phyloP scores from a whole-genome alignment of 1,140 invertebrate genomes.

The Ephestia elutella region DNA sequence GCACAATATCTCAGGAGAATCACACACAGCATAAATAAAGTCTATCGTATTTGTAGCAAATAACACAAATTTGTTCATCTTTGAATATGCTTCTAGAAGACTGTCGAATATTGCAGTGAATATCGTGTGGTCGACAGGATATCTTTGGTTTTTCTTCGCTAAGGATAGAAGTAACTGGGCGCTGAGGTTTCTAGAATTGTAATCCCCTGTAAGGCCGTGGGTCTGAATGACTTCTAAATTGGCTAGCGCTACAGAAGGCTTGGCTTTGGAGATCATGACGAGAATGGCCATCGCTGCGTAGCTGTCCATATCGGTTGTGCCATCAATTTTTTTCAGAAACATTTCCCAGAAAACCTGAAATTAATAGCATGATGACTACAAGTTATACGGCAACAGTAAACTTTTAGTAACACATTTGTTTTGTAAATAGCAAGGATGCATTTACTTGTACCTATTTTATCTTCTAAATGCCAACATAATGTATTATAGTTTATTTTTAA shows the following conservation, averaged over 20 bases:
- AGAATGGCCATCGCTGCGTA: conserved; percentile 82
- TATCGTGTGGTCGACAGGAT: conserved; percentile 52
- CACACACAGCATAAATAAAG: conserved; percentile 61
- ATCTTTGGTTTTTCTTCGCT: conserved; percentile 54
- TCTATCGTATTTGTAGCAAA: conserved; percentile 60
- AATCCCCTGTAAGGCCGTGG: conserved; percentile 65
- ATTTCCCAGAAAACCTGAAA: conserved; percentile 86
- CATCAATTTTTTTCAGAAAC: conserved; percentile 84
- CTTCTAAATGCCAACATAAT: no score
- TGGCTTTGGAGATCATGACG: conserved; percentile 79
- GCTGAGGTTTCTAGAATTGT: conserved; percentile 53
- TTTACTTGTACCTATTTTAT: no score
- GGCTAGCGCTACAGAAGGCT: conserved; percentile 72
- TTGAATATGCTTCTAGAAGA: conserved; percentile 55
- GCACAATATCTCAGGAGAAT: conserved; percentile 60
- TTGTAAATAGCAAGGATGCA: no score
- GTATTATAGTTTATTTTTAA: no score
- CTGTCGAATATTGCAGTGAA: conserved; percentile 54
- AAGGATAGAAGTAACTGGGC: conserved; percentile 54
- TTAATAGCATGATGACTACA: no score
- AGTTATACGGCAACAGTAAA: no score
- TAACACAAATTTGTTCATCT: conserved; percentile 49
- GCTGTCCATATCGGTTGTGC: conserved; percentile 80
- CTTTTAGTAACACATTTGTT: no score
- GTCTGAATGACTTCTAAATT: conserved; percentile 74